A percentile compares a stretch with the other conserved stretches of the same genome.
These are phyloP conservation scores for Tichodroma muraria DNA, from an alignment of 2,113 vertebrate genomes.

Conservation along the genomic window DNA sequence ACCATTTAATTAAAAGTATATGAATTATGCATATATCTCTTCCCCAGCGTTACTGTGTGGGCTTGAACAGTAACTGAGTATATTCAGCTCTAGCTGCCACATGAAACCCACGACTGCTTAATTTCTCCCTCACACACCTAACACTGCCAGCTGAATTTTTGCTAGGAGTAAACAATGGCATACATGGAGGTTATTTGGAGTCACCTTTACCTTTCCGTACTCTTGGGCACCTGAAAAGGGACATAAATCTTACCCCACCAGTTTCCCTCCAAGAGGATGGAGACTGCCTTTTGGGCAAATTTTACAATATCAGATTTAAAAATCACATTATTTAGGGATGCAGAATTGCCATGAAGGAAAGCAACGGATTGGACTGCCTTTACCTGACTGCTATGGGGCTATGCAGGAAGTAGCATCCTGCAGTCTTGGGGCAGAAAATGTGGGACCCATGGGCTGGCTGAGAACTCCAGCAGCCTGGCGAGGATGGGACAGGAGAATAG, in stretches of 20 bases:
- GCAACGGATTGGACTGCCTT: not conserved
- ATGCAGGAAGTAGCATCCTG: not conserved
- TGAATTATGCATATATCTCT: slow-evolving; percentile 14
- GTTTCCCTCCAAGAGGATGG: rapidly evolving
- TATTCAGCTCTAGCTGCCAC: not conserved
- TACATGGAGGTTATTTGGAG: not conserved
- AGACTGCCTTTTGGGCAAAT: not conserved
- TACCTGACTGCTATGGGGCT: not conserved
- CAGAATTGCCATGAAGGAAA: not conserved
- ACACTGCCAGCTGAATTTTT: not conserved
- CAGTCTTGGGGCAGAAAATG: not conserved
- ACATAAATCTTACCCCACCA: not conserved
- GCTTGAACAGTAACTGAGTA: not conserved
- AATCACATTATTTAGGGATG: not conserved
- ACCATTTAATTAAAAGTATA: slow-evolving; percentile 7
- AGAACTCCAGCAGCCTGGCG: not conserved
- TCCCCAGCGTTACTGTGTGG: not conserved
- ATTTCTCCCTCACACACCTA: not conserved
- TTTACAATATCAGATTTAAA: not conserved
- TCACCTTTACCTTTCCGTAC: not conserved
- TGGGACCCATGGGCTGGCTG: too few species aligned
- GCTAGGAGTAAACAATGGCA: not conserved
- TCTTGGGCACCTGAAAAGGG: not conserved
- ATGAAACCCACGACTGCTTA: not conserved
- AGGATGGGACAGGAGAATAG: not conserved